A percentile compares a stretch with the other conserved stretches of the same genome.
Conservation (phyloP, 2,113 vertebrate species). For the Axis porcinus region DNA sequence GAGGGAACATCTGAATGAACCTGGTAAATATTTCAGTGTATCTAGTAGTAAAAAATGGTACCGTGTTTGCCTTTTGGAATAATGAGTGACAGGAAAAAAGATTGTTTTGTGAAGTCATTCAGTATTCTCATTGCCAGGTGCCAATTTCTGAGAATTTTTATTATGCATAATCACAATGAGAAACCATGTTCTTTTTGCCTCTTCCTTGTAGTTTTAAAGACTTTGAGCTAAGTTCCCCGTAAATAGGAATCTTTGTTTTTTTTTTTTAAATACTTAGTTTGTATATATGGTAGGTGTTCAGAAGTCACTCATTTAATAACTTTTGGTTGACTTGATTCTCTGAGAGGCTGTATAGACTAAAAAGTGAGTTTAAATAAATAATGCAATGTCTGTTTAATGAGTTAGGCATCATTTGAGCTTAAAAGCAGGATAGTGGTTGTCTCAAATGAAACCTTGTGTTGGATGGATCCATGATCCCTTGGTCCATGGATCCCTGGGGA, state of each 20-base stretch:
- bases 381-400: background rate
- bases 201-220: background rate
- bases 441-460: background rate
- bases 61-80: background rate
- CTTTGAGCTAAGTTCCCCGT: background rate
- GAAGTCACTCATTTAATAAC: background rate
- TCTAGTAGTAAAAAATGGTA: background rate
- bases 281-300: background rate
- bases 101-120: background rate
- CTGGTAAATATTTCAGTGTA: constrained; percentile 81
- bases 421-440: background rate
- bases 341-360: background rate
- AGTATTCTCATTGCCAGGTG: background rate
- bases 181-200: background rate
- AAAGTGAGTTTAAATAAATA: background rate
- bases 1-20: constrained; percentile 92
- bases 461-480: background rate
- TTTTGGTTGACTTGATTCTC: background rate
- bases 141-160: background rate
- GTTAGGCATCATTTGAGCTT: background rate
- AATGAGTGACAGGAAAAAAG: background rate
- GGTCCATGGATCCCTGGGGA: background rate
- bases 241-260: background rate
- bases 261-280: background rate
- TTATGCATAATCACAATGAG: background rate